Evolutionary conservation across 1,140 invertebrate genomes (phyloP).

Genomic region (Paraescarpia echinospica): DNA sequence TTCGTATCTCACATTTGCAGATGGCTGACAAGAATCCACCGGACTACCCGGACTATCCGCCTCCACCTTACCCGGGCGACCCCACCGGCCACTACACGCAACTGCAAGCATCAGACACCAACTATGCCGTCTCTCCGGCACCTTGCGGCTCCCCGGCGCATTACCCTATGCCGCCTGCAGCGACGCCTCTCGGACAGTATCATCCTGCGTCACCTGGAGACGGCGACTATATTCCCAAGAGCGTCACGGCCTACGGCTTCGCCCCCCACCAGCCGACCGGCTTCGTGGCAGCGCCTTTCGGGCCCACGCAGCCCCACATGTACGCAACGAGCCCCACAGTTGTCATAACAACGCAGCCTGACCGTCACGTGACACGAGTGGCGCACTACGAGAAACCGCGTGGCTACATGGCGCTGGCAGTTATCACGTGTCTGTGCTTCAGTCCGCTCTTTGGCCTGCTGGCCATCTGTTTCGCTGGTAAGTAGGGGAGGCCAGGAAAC

Average conservation of each 20-base stretch:
- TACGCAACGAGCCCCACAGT: not conserved
- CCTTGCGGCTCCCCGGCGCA: not conserved
- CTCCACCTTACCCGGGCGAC: not conserved
- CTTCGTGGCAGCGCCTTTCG: not conserved
- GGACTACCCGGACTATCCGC: not conserved
- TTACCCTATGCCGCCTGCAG: not conserved
- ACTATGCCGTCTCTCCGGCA: not conserved
- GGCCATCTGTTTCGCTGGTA: slow-evolving; percentile 12
- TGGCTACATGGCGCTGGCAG: not conserved
- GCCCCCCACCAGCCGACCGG: not conserved
- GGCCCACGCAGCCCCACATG: not conserved
- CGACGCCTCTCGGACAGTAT: not conserved
- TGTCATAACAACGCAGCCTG: not conserved
- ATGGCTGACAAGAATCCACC: not conserved
- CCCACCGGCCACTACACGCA: not conserved
- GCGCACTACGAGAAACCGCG: not conserved
- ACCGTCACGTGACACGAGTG: not conserved
- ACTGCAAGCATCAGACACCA: not conserved
- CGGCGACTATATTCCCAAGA: not conserved
- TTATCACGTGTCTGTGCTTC: slow-evolving; percentile 15
- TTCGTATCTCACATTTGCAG: not conserved
- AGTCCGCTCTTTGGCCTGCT: not conserved
- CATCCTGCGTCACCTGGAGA: not conserved
- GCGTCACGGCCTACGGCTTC: not conserved
- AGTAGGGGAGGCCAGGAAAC: not conserved